Evolutionary conservation across 2,888 invertebrate genomes (phyloP).

Genomic region (Orthonychiurus folsomi): DNA sequence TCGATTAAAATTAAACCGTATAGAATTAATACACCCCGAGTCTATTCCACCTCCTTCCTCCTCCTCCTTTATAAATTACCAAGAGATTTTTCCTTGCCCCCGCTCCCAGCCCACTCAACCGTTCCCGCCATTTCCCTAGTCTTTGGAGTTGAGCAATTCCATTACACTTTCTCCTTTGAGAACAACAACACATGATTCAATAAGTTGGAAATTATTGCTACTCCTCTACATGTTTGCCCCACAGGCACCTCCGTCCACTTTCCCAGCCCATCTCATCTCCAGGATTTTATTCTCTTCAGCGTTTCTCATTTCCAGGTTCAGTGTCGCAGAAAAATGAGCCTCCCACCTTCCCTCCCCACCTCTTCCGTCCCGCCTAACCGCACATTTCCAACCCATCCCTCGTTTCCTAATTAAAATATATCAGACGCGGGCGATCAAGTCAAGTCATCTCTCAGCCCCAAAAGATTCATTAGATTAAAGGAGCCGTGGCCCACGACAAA

Average conservation of each 20-base stretch:
- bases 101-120: background rate
- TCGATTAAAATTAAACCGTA: constrained; percentile 37
- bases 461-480: no score
- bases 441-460: no score
- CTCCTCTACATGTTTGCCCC: constrained; percentile 14
- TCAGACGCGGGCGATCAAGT: no score
- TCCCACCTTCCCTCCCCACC: constrained; percentile 14
- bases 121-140: background rate
- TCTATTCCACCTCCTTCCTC: background rate
- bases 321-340: constrained; percentile 32
- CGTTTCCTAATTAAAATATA: no score
- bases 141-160: background rate
- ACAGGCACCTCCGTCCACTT: constrained; percentile 14
- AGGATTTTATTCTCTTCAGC: constrained; percentile 6
- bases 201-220: constrained; percentile 31
- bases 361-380: background rate
- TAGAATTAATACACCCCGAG: constrained; percentile 24
- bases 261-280: constrained; percentile 1
- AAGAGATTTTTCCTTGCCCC: constrained; percentile 20
- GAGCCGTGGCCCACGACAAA: no score
- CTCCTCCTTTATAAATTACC: constrained; percentile 26
- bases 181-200: constrained; percentile 34
- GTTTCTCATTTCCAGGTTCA: constrained; percentile 34
- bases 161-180: constrained; percentile 24
- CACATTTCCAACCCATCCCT: background rate